Conservation (phyloP, 2,113 vertebrate genomes). For the Prionailurus viverrinus region DNA sequence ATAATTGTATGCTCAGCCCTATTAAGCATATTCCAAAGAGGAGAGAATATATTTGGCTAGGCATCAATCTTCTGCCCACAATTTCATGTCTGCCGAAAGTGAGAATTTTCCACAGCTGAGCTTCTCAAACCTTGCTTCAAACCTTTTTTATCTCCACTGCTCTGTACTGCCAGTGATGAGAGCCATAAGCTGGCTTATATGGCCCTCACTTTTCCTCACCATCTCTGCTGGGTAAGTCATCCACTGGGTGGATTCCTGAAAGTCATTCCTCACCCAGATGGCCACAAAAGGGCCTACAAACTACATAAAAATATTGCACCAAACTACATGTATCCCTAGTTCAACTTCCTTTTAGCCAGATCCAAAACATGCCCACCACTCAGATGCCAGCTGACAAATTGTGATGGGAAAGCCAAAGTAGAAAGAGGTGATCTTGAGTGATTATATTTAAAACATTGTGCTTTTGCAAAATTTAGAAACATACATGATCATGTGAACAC, state of each 20-base stretch:
- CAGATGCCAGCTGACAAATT: background rate
- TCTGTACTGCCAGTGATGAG: background rate
- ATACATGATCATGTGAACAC: background rate
- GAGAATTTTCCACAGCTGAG: background rate
- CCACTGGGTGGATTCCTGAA: background rate
- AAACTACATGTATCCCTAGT: background rate
- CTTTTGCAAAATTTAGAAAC: slow-evolving; percentile 45
- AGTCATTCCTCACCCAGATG: background rate
- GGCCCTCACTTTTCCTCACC: background rate
- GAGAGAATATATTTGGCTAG: slow-evolving; percentile 5
- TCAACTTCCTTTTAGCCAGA: slow-evolving; percentile 7
- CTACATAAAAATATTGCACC: slow-evolving; percentile 1
- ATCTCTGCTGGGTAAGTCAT: background rate
- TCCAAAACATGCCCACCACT: background rate
- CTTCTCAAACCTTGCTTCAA: slow-evolving; percentile 40
- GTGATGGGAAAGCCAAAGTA: background rate
- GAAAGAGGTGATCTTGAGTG: background rate
- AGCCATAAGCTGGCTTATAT: background rate
- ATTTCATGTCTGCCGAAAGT: background rate
- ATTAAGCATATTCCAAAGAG: background rate
- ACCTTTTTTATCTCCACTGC: background rate
- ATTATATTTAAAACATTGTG: background rate
- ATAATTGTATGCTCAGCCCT: background rate
- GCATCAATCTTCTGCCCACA: background rate
- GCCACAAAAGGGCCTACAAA: background rate